Evolutionary conservation across 1,140 invertebrate genomes (phyloP).

Genomic region (Drosophila yakuba): DNA sequence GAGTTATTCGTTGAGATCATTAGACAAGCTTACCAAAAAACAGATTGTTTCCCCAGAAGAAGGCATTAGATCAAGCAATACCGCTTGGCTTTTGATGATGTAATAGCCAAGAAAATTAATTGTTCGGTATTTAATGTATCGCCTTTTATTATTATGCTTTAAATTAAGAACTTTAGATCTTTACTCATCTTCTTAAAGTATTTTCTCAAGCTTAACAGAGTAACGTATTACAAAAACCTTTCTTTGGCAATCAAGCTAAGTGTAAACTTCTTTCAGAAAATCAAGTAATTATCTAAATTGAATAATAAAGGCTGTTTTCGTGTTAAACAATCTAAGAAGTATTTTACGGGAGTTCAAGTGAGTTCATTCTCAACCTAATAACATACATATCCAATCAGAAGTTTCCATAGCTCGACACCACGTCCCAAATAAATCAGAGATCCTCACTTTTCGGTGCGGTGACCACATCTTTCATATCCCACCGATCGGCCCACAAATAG

Average conservation of each 20-base stretch:
- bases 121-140: neutral
- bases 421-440: constrained; percentile 9
- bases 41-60: constrained; percentile 23
- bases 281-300: constrained; percentile 25
- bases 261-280: constrained; percentile 4
- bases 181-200: no score
- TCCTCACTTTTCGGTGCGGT: constrained; percentile 1
- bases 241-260: neutral
- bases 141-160: neutral
- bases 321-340: constrained; percentile 19
- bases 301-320: constrained; percentile 18
- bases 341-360: neutral
- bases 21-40: constrained; percentile 40
- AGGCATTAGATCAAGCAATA: constrained; percentile 23
- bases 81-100: constrained; percentile 10
- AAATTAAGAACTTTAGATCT: no score
- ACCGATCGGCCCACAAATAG: constrained; percentile 32
- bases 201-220: neutral
- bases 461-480: constrained; percentile 16
- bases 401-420: neutral
- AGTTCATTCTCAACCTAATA: constrained; percentile 2
- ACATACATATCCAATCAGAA: neutral
- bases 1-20: constrained; percentile 56
- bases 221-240: neutral
- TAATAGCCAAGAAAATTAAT: constrained; percentile 30